Evolutionary conservation across 2,113 vertebrate species (phyloP), one percentile per base, ranked within the genome.

Genomic region (Myotis lucifugus): DNA sequence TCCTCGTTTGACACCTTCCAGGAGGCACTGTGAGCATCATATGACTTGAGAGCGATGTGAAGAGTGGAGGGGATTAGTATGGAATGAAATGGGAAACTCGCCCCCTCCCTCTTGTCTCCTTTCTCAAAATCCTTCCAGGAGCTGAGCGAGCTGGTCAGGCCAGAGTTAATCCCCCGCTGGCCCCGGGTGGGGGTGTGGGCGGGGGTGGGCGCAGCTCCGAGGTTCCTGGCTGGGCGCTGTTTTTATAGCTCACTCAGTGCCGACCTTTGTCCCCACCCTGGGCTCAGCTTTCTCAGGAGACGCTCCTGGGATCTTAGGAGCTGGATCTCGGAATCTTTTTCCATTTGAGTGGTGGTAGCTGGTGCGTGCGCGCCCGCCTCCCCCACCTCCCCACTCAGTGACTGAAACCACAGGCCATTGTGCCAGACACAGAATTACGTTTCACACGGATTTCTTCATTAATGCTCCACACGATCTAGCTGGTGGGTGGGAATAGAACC

Each of bases 221-320:
- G 13, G 54, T 34, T 89, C 83, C 73, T 93, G 70, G 76, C 66
- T 67, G 14, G 3, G 46, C 40, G 61, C 48, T 93, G 93, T 89
- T 91, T 95, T 95, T 96, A 91, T 95, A 91, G 90, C 79, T 97
- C 83, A 95, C 90, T 95, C 42, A 91, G 91, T 67, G 6, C n/a
- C 93, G 93, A 94, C 94, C 91, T 97, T 97, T 96, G 93, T 95
- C 85, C 90, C 92, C 76, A 90, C 25, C 0, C 13, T 1, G 9
- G 88, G 56, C 93, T 88, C 88, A 67, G 69, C 91, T 85, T 95
- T 87, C 96, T 67, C 67, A 83, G 93, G 81, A 93, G 91, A 76
- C 50, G 27, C 79, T 84, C 76, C 70, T 79, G 76, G 88, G 48
- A n/a, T 96, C 78, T 70, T 18, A n/a, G 86, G 52, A 81, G 54